A percentile compares a stretch with the other conserved stretches of the same genome.
Evolutionary conservation across 2,888 invertebrate species (phyloP).

Genomic region (Laothoe populi): DNA sequence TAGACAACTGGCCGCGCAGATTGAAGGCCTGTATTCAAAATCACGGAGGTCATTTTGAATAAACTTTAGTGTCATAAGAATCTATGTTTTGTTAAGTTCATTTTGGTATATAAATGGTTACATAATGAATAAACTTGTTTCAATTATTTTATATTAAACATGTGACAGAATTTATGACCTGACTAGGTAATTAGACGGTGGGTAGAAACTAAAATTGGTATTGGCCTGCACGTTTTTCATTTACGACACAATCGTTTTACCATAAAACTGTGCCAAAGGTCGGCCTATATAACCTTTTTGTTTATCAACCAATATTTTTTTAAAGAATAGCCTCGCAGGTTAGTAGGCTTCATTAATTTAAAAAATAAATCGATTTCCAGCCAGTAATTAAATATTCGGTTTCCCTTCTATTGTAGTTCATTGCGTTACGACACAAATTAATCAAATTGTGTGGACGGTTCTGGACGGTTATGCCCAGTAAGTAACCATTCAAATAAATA

Average conservation of each 20-base stretch:
- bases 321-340: neutral
- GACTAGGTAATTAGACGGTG: too few species aligned
- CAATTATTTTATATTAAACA: too few species aligned
- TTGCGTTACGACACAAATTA: constrained; percentile 17
- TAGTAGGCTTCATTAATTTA: constrained; percentile 21
- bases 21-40: too few species aligned
- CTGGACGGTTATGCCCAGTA: neutral
- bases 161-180: too few species aligned
- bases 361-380: constrained; percentile 5
- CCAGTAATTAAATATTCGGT: constrained; percentile 10
- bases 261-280: neutral
- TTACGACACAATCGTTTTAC: neutral
- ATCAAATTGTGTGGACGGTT: neutral
- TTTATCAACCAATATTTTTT: constrained; percentile 7
- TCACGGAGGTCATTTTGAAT: too few species aligned
- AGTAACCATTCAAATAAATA: constrained; percentile 12
- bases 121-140: too few species aligned
- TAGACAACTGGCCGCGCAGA: too few species aligned
- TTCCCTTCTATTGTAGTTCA: constrained; percentile 16
- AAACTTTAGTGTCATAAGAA: too few species aligned
- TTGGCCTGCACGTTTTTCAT: too few species aligned
- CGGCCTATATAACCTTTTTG: neutral
- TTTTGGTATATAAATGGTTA: too few species aligned
- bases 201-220: too few species aligned
- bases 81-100: too few species aligned